Percentiles rank a stretch among this genome's conserved stretches.
Conservation (phyloP, 2,113 vertebrate genomes). For the Melanocharis versteri region DNA sequence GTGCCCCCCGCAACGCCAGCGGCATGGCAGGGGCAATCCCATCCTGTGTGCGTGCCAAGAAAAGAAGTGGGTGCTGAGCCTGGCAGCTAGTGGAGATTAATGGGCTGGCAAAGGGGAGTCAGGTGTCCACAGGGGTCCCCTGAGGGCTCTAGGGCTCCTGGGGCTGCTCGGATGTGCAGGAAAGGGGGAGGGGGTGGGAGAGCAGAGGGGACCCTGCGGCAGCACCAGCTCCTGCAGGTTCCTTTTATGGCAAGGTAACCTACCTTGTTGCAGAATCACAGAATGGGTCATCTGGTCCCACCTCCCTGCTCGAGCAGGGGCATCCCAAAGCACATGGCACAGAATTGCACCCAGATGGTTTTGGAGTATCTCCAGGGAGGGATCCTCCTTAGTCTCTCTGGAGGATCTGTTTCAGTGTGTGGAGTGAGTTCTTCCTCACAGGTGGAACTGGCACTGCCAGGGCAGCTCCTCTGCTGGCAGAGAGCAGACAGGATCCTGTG, state of each 20-base stretch:
- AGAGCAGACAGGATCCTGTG: neutral
- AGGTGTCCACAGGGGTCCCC: neutral
- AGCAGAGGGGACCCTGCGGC: neutral
- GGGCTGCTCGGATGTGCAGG: accelerated
- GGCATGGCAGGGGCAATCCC: too few species aligned
- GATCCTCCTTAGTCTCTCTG: neutral
- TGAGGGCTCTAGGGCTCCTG: neutral
- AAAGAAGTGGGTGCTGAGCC: neutral
- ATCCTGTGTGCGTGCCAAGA: neutral
- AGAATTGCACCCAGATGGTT: neutral
- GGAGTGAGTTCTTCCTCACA: neutral
- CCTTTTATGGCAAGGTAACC: neutral
- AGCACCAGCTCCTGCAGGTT: neutral
- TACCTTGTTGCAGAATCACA: neutral
- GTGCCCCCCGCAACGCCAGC: neutral
- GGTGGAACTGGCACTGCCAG: neutral
- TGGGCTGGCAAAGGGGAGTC: neutral
- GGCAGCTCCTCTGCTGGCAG: neutral
- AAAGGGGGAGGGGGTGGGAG: too few species aligned
- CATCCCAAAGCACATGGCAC: neutral
- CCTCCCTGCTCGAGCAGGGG: neutral
- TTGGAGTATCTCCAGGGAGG: neutral
- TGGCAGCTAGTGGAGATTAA: neutral
- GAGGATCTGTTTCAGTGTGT: neutral
- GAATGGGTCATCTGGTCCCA: neutral